Percentiles rank a stretch among this genome's conserved stretches.
phyloP scores from a whole-genome alignment of 2,797 vertebrate species.

The Mastacembelus armatus region DNA sequence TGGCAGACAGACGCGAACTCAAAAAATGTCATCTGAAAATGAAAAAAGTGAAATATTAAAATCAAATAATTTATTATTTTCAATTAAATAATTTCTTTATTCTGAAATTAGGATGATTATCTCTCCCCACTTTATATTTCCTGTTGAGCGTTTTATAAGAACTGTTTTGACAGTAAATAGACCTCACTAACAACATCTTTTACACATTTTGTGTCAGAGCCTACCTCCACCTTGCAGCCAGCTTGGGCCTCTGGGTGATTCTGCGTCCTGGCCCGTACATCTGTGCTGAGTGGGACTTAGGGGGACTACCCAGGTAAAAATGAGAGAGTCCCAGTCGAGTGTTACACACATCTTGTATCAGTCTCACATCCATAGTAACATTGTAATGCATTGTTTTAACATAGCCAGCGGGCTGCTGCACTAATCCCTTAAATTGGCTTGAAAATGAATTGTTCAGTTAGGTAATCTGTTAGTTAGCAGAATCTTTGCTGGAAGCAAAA shows the following conservation, averaged over 20 bases:
- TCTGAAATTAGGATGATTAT: background rate
- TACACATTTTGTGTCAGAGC: constrained; percentile 78
- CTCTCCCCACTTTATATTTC: background rate
- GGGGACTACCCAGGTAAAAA: constrained; percentile 90
- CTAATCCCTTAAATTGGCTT: constrained; percentile 21
- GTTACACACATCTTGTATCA: background rate
- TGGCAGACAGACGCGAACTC: no score
- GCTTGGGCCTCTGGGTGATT: constrained; percentile 92
- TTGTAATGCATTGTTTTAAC: constrained; percentile 15
- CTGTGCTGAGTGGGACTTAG: constrained; percentile 84
- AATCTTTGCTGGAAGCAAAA: constrained; percentile 35
- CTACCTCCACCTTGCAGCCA: constrained; percentile 86
- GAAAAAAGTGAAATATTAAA: background rate
- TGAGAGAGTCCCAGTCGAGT: background rate
- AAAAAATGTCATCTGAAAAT: background rate
- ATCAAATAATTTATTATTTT: background rate
- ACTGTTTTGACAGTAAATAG: background rate
- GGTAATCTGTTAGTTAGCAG: constrained; percentile 31
- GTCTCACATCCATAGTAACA: background rate
- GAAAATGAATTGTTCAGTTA: constrained; percentile 39
- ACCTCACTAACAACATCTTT: background rate
- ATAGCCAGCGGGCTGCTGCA: background rate
- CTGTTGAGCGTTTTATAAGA: background rate
- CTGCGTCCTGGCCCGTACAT: constrained; percentile 92
- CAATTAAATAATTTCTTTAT: background rate